Evolutionary conservation across 2,888 invertebrate species (phyloP), one percentile per base, ranked within the genome.

Genomic region (Melinopterus prodromus): DNA sequence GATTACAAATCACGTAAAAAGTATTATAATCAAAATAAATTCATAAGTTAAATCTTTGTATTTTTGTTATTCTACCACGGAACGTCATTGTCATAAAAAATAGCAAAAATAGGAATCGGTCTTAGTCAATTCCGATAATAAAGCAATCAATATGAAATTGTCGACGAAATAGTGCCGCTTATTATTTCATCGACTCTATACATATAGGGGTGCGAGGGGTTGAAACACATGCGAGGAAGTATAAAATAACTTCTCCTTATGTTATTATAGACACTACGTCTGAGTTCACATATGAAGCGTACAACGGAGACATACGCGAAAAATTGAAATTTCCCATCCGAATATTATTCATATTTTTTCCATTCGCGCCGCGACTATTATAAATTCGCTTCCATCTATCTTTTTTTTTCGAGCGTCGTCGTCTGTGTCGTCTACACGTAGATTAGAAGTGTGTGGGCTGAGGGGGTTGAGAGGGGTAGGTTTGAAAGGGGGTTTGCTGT

Each of bases 321-420:
- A 85, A 86, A 85, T 86, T 86, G 84, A 84, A 85, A 82, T 83
- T 85, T 85, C 83, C 84, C 82, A 84, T 84, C 84, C 84, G 83
- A 82, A 80, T 80, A 70, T 78, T 79, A 79, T 80, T 78, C 79
- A 78, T 79, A 76, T 78, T 72, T 80, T 80, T 80, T 77, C 74
- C 76, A 69, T 71, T 76, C 76, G 71, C 79, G 76, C 69, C 77
- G 74, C 77, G 86, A 87, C 87, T 87, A 86, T 87, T 86, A 87
- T 86, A 86, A 87, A 87, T 86, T 87, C 86, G 86, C 86, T 87
- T 86, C 85, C 86, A 86, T 86, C 85, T 85, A 86, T 86, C 85
- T 84, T 86, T 86, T 86, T 86, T 86, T 78, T 83, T 81, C 82
- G 80, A 79, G 82, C 81, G 78, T 81, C 84, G 72, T 79, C 80